Percentiles rank a stretch among this genome's conserved stretches.
Conservation (phyloP, 2,113 vertebrate species). For the Lanius ludovicianus region DNA sequence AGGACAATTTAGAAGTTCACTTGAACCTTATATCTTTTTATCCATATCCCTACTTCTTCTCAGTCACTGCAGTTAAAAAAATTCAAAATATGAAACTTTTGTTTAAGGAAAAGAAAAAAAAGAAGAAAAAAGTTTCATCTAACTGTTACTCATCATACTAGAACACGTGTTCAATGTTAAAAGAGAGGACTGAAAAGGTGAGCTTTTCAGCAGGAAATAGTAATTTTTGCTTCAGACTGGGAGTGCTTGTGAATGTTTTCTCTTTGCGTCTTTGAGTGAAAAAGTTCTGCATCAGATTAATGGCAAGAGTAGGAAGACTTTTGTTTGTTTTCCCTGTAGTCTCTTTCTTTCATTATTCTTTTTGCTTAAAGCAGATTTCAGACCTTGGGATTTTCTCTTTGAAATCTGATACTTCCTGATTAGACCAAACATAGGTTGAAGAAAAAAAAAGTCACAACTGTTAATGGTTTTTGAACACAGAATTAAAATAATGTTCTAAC, state of each 20-base stretch:
- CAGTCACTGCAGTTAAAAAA: neutral
- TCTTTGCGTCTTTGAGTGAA: constrained; percentile 5
- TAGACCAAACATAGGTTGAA: neutral
- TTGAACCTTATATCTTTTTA: neutral
- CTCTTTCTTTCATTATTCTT: neutral
- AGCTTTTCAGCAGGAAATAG: constrained; percentile 2
- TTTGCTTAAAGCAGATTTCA: neutral
- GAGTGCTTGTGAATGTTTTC: neutral
- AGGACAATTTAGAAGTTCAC: neutral
- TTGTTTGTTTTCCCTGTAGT: neutral
- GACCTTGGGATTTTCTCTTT: neutral
- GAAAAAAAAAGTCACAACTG: neutral
- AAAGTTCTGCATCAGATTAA: neutral
- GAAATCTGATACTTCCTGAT: neutral
- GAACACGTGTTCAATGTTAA: neutral
- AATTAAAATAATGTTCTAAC: neutral
- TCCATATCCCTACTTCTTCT: neutral
- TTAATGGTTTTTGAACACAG: neutral
- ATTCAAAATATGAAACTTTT: neutral
- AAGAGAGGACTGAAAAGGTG: neutral
- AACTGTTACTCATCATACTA: neutral
- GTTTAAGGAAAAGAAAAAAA: neutral
- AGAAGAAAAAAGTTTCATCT: neutral
- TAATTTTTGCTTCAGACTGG: neutral
- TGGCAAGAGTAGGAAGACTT: neutral